A percentile compares a stretch with the other conserved stretches of the same genome.
Evolutionary conservation across 2,888 invertebrate genomes (phyloP).

Genomic region (Hedya salicella): DNA sequence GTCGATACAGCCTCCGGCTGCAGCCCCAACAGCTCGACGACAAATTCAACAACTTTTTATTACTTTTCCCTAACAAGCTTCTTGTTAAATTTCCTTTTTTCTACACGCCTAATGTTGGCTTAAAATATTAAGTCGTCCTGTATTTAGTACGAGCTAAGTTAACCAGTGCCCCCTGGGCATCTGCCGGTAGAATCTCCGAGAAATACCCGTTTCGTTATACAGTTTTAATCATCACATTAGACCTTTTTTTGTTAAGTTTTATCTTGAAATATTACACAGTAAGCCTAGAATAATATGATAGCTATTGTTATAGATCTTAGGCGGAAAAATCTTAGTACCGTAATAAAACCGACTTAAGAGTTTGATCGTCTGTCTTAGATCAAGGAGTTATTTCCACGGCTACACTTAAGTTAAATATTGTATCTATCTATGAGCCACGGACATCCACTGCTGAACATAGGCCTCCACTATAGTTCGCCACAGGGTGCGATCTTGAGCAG

Average conservation of each 20-base stretch:
- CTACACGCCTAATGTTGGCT: constrained; percentile 43
- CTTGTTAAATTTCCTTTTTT: constrained; percentile 49
- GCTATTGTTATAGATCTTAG: too few relatives aligned
- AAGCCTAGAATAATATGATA: too few relatives aligned
- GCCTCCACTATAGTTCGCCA: too few relatives aligned
- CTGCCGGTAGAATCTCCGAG: not conserved
- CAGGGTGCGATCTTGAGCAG: too few relatives aligned
- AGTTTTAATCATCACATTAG: constrained; percentile 12
- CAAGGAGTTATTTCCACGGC: too few relatives aligned
- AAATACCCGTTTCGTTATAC: constrained; percentile 8
- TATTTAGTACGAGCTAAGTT: constrained; percentile 32
- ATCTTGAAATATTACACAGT: not conserved
- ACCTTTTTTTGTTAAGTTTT: not conserved
- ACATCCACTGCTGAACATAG: too few relatives aligned
- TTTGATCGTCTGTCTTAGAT: too few relatives aligned
- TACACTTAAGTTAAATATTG: too few relatives aligned
- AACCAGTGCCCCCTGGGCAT: constrained; percentile 22
- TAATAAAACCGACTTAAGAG: too few relatives aligned
- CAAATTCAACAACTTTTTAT: constrained; percentile 65
- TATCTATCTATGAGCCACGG: too few relatives aligned
- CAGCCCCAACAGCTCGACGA: constrained; percentile 51
- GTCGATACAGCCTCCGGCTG: constrained; percentile 66
- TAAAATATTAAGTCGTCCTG: constrained; percentile 43
- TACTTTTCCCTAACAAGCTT: constrained; percentile 58
- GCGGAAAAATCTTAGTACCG: too few relatives aligned